Conservation (phyloP, 2,113 vertebrate species). For the Dromas ardeola region DNA sequence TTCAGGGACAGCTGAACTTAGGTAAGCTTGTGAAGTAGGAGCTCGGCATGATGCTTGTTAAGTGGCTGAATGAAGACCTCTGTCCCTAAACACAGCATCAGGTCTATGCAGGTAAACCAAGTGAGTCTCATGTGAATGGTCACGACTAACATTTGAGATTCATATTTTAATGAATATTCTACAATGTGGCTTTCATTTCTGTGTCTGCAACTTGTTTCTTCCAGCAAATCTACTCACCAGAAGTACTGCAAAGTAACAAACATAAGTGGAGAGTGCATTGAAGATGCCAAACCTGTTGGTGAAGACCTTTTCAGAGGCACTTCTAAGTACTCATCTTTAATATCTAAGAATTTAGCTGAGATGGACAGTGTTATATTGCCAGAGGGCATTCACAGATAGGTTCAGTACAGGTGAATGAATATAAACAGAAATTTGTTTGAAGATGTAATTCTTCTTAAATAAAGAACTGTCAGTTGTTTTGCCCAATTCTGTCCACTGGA, state of each 20-base stretch:
- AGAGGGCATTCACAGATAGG: not conserved
- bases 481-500: not conserved
- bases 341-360: not conserved
- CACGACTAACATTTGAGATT: rapidly evolving
- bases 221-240: not conserved
- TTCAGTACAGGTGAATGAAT: not conserved
- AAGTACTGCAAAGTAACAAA: not conserved
- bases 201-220: not conserved
- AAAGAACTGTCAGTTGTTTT: not conserved
- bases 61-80: not conserved
- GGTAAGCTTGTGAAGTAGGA: not conserved
- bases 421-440: not conserved
- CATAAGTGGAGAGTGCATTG: not conserved
- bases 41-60: not conserved
- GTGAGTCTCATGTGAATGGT: not conserved
- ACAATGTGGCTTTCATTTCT: not conserved
- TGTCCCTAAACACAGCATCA: not conserved
- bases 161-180: not conserved
- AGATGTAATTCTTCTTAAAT: not conserved
- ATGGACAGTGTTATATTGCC: not conserved
- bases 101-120: not conserved
- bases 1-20: not conserved
- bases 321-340: not conserved
- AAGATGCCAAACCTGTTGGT: not conserved
- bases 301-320: not conserved